Conservation (phyloP, 2,113 vertebrate species). For the Lagopus muta region DNA sequence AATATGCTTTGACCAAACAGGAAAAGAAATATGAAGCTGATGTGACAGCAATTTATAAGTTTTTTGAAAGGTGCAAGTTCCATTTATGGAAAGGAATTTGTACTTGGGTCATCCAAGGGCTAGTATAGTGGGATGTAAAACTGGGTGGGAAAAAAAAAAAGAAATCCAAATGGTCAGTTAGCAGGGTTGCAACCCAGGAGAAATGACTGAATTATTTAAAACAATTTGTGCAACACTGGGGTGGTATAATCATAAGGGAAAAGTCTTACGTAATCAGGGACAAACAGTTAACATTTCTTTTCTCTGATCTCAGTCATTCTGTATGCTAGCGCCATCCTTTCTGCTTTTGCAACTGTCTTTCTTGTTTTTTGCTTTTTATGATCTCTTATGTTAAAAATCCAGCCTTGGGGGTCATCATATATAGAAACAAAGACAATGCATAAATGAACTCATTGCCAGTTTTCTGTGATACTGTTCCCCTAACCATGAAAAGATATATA, state of each 20-base stretch:
- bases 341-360: not conserved
- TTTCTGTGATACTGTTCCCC: not conserved
- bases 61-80: slow-evolving; percentile 12
- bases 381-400: not conserved
- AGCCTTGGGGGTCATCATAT: not conserved
- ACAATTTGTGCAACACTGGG: not conserved
- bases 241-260: not conserved
- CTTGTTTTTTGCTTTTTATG: not conserved
- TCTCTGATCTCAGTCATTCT: not conserved
- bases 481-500: not conserved
- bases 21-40: not conserved
- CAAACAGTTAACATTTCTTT: not conserved
- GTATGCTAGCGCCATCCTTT: not conserved
- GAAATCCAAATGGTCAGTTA: not conserved
- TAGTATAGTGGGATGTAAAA: not conserved
- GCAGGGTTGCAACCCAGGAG: not conserved
- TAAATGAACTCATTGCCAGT: not conserved
- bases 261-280: not conserved
- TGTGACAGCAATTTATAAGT: not conserved
- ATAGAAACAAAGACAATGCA: not conserved
- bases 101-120: not conserved
- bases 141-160: not conserved
- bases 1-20: not conserved
- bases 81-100: slow-evolving; percentile 41
- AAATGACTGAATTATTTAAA: slow-evolving; percentile 1